phyloP scores from a whole-genome alignment of 2,888 invertebrate species.

The Peribatodes rhomboidaria region DNA sequence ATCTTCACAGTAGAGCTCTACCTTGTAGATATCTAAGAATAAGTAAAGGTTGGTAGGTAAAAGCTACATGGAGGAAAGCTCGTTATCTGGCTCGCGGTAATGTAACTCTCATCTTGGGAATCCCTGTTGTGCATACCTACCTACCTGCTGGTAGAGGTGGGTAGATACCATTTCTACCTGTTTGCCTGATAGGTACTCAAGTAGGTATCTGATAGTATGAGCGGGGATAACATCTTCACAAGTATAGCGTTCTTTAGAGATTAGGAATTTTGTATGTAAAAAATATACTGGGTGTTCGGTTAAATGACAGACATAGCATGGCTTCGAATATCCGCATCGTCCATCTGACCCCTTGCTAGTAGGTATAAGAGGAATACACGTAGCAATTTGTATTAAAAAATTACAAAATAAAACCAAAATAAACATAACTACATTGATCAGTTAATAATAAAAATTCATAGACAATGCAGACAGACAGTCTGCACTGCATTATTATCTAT shows the following conservation, averaged over 20 bases:
- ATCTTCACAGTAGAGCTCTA: slow-evolving; percentile 12
- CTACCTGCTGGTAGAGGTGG: slow-evolving; percentile 12
- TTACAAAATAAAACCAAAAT: no score
- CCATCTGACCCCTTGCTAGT: no score
- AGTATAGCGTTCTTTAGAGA: background rate
- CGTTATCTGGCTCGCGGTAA: slow-evolving; percentile 45
- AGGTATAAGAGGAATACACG: no score
- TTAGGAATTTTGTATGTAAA: background rate
- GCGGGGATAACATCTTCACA: background rate
- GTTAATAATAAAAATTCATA: no score
- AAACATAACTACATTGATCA: no score
- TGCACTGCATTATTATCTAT: no score
- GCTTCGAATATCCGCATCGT: no score
- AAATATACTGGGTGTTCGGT: no score
- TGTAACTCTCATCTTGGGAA: slow-evolving; percentile 46
- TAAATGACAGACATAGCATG: no score
- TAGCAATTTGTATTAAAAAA: no score
- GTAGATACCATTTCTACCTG: slow-evolving; percentile 6
- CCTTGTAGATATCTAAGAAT: background rate
- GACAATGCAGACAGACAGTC: no score
- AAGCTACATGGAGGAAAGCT: slow-evolving; percentile 37
- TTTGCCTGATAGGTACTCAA: slow-evolving; percentile 20
- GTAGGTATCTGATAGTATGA: slow-evolving; percentile 24
- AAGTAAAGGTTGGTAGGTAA: slow-evolving; percentile 21
- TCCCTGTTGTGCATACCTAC: slow-evolving; percentile 39